phyloP scores from a whole-genome alignment of 2,888 invertebrate genomes.

The Aspidiotus destructor region DNA sequence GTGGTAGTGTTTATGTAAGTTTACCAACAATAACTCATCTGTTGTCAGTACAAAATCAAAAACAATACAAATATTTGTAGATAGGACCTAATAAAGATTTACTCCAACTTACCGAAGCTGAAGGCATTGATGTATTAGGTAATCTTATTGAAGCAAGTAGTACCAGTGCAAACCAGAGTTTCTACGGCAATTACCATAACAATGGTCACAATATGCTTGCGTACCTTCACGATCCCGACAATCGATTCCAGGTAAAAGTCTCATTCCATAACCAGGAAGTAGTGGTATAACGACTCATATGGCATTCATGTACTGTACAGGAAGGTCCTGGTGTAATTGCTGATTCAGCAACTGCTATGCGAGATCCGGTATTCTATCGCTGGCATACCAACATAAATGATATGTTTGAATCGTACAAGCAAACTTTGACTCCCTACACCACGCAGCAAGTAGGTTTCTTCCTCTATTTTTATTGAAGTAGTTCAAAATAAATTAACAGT shows the following conservation, averaged over 20 bases:
- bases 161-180: constrained; percentile 56
- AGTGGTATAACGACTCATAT: too few species aligned
- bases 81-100: constrained; percentile 13
- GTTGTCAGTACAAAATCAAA: constrained; percentile 1
- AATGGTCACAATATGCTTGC: constrained; percentile 69
- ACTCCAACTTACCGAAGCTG: constrained; percentile 52
- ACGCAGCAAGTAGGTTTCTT: constrained; percentile 46
- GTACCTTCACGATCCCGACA: constrained; percentile 70
- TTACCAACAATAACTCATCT: not conserved
- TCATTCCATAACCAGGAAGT: not conserved
- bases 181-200: constrained; percentile 75
- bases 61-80: not conserved
- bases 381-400: constrained; percentile 72
- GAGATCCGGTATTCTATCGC: constrained; percentile 77
- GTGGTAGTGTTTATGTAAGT: constrained; percentile 42
- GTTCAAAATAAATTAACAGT: not conserved
- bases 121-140: constrained; percentile 68
- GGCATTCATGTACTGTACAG: constrained; percentile 38
- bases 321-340: constrained; percentile 72
- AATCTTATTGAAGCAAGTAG: constrained; percentile 67
- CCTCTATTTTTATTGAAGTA: not conserved
- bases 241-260: constrained; percentile 54
- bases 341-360: constrained; percentile 71
- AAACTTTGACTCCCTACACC: constrained; percentile 55
- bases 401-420: constrained; percentile 63